Evolutionary conservation across 2,113 vertebrate species (phyloP).

Genomic region (Macheiramphus alcinus): DNA sequence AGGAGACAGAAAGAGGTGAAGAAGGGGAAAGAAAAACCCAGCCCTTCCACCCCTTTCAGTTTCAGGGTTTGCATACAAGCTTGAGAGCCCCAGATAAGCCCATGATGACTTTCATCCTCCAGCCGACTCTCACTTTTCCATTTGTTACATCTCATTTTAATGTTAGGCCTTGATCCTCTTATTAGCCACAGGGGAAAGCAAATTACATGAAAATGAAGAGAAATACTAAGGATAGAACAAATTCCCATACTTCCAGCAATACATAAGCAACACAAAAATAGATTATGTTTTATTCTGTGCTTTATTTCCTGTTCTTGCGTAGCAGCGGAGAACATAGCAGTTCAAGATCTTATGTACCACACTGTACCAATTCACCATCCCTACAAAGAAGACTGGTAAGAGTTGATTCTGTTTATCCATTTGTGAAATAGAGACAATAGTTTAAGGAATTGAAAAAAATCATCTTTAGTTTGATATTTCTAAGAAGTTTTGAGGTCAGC

Average conservation of each 20-base stretch:
- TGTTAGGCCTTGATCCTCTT: not conserved
- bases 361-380: not conserved
- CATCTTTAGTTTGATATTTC: not conserved
- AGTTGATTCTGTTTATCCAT: not conserved
- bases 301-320: not conserved
- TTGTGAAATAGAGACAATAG: not conserved
- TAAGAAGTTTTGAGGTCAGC: not conserved
- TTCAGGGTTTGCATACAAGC: not conserved
- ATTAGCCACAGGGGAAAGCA: not conserved
- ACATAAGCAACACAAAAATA: not conserved
- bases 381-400: not conserved
- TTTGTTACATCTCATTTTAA: not conserved
- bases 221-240: not conserved
- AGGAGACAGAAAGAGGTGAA: not conserved
- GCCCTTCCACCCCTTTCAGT: not conserved
- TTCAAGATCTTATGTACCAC: not conserved
- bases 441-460: not conserved
- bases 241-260: not conserved
- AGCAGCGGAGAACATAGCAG: rapidly evolving
- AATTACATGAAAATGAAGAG: not conserved
- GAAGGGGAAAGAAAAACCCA: not conserved
- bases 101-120: not conserved
- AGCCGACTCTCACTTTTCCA: not conserved
- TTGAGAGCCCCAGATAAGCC: not conserved
- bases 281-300: not conserved